These are phyloP conservation scores for Thymallus thymallus DNA, from an alignment of 2,113 vertebrate genomes.

Conservation along the genomic window DNA sequence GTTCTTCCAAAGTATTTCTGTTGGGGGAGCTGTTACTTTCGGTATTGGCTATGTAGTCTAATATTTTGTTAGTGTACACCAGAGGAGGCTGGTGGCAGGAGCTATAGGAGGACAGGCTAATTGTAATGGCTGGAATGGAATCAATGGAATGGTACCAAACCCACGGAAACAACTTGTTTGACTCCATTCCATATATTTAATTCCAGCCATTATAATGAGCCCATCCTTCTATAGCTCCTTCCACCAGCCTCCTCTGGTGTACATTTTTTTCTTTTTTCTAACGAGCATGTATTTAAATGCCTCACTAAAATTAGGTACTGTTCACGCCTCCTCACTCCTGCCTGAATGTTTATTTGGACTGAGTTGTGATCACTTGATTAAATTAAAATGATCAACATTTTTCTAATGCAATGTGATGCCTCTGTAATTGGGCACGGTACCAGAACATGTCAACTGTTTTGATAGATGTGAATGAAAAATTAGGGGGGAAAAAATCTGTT, in stretches of 20 bases:
- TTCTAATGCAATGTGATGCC: slow-evolving; percentile 60
- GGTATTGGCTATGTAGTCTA: neutral
- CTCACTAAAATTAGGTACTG: slow-evolving; percentile 67
- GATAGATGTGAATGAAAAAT: neutral
- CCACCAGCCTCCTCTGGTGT: neutral
- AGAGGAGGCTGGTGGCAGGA: too few species aligned
- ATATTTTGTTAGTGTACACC: neutral
- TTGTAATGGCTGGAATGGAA: too few species aligned
- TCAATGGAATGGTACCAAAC: too few species aligned
- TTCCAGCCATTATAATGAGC: too few species aligned
- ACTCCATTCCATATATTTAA: too few species aligned
- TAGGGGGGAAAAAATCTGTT: neutral
- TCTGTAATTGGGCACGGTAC: slow-evolving; percentile 18
- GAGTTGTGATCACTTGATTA: slow-evolving; percentile 70
- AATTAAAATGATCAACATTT: slow-evolving; percentile 37
- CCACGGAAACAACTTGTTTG: too few species aligned
- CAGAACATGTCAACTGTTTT: slow-evolving; percentile 22
- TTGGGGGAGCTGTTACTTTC: neutral
- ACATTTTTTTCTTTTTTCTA: slow-evolving; percentile 32
- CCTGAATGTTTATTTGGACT: slow-evolving; percentile 77
- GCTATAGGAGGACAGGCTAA: too few species aligned
- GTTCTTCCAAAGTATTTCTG: neutral
- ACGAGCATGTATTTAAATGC: slow-evolving; percentile 72
- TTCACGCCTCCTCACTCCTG: slow-evolving; percentile 70
- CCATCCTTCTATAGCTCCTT: too few species aligned